These are phyloP conservation scores for Ursus arctos DNA, from an alignment of 2,113 vertebrate species.

Conservation along the genomic window DNA sequence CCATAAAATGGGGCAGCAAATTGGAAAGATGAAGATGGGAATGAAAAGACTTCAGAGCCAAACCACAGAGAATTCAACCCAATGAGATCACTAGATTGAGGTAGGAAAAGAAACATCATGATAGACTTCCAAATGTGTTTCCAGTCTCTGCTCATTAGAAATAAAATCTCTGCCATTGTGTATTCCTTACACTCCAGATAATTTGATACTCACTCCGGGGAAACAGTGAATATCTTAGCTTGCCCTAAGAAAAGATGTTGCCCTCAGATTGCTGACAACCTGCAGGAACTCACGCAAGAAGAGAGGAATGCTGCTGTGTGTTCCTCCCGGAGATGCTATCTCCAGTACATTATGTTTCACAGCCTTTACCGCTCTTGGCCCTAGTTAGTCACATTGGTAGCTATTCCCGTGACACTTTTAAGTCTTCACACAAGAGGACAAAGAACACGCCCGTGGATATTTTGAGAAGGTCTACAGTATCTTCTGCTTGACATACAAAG, in stretches of 20 bases:
- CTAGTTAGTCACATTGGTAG: neutral
- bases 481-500: constrained; percentile 45
- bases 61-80: constrained; percentile 45
- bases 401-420: neutral
- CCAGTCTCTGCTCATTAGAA: constrained; percentile 32
- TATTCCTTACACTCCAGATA: neutral
- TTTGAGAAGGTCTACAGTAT: constrained; percentile 48
- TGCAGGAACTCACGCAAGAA: neutral
- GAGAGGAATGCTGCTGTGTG: neutral
- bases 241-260: neutral
- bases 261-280: constrained; percentile 35
- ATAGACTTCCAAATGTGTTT: constrained; percentile 7
- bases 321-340: neutral
- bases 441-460: neutral
- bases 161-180: constrained; percentile 26
- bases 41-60: neutral
- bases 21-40: constrained; percentile 25
- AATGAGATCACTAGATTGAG: constrained; percentile 50
- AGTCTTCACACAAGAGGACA: constrained; percentile 24
- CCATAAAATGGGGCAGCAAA: constrained; percentile 1
- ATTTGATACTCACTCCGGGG: constrained; percentile 28
- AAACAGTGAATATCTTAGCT: neutral
- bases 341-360: neutral
- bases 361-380: neutral
- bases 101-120: constrained; percentile 53